Base-by-base conservation (phyloP, 2,888 invertebrate genomes). In the Chirona hameri region DNA sequence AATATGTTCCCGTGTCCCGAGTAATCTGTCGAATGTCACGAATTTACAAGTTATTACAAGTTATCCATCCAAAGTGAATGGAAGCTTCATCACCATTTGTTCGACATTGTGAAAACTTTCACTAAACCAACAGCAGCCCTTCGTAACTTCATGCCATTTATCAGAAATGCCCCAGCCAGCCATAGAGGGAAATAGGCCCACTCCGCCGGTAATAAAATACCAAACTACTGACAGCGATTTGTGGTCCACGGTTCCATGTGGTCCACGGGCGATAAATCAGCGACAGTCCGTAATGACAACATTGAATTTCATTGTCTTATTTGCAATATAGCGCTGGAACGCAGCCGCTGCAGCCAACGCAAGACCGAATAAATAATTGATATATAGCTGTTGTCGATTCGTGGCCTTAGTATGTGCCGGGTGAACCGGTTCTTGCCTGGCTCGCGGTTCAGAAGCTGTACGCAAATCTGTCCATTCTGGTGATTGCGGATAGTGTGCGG, bases 291-390 rank as follows among this genome's bases (percentile, higher is more conserved):
- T 72, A 72, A 72, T 72, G 31, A 31, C 72, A 31, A 72, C 31
- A 29, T 72, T 72, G 72, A 72, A 72, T 72, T 72, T 72, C 72
- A 72, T 72, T 72, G 72, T 31, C 72, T 29, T 18, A 72, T 72
- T 72, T 72, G 72, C 72, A 72, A 72, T 72, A 72, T 72, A 72
- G 72, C 72, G 72, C 31, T 31, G 72, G 18, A 69, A 27, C 24
- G 29, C 31, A 9, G 31, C 15, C 27, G 72, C 18, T 72, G 72
- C 72, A 72, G 72, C 31, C 29, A 0, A 27, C 31, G 18, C 15
- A 5, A 29, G 31, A 31, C 31, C 29, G 31, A 72, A 72, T 72
- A 31, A 14, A 72, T 72, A 31, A 72, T 72, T 72, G 72, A 72
- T 72, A 72, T 31, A 31, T 15, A 72, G 72, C 72, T 18, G 72